These are phyloP conservation scores for Hermetia illucens DNA, from an alignment of 1,140 invertebrate genomes.

Conservation along the genomic window DNA sequence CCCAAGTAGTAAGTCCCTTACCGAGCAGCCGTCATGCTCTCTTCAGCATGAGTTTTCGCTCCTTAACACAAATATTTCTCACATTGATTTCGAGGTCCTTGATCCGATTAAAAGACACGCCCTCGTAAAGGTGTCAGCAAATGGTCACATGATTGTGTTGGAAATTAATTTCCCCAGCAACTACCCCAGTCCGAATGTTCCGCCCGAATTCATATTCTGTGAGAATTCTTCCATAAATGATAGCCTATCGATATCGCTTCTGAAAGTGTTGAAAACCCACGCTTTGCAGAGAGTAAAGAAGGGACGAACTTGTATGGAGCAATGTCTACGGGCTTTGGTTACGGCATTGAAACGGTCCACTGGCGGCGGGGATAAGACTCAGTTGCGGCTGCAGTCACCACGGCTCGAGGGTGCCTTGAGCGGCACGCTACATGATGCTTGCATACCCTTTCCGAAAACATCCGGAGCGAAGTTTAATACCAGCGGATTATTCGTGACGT, in stretches of 20 bases:
- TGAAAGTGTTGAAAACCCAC: conserved; percentile 58
- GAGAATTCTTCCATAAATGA: conserved; percentile 43
- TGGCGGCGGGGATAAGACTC: conserved; percentile 25
- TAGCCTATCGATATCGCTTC: conserved; percentile 39
- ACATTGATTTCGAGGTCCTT: conserved; percentile 60
- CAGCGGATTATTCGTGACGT: conserved; percentile 69
- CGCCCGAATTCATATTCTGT: conserved; percentile 57
- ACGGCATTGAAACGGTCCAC: conserved; percentile 43
- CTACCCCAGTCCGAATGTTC: conserved; percentile 35
- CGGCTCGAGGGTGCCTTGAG: conserved; percentile 29
- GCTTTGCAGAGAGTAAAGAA: conserved; percentile 59
- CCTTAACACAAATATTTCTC: conserved; percentile 73
- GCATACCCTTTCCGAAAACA: conserved; percentile 85
- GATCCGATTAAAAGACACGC: conserved; percentile 55
- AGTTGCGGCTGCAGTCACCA: conserved; percentile 25
- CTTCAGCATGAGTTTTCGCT: conserved; percentile 79
- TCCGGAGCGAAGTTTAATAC: conserved; percentile 87
- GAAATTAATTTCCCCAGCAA: conserved; percentile 32
- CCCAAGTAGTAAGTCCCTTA: conserved; percentile 25
- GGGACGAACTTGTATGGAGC: conserved; percentile 64
- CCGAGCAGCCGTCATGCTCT: conserved; percentile 39
- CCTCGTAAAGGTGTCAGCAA: conserved; percentile 56
- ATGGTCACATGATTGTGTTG: conserved; percentile 57
- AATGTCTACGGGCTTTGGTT: conserved; percentile 61
- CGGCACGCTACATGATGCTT: conserved; percentile 50